Percentiles rank a stretch among this genome's conserved stretches.
Conservation (phyloP, 2,888 invertebrate genomes). For the Phortica magna region DNA sequence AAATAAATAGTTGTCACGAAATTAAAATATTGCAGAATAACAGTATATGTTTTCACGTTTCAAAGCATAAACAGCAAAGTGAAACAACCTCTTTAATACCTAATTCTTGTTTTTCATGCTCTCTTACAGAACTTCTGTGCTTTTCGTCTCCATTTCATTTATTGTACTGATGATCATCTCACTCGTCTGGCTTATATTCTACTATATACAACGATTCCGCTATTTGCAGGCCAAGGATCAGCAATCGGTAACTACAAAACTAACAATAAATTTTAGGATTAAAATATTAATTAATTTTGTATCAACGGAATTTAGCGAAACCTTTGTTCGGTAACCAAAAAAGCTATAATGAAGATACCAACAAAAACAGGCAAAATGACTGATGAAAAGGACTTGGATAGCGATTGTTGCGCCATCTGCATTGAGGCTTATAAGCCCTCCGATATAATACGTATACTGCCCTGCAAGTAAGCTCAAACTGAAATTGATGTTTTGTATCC, state of each 20-base stretch:
- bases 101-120: slow-evolving; percentile 44
- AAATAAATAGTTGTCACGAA: too few species aligned
- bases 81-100: not conserved
- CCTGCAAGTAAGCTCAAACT: slow-evolving; percentile 87
- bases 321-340: slow-evolving; percentile 94
- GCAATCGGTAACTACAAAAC: slow-evolving; percentile 85
- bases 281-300: not conserved
- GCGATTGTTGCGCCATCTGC: slow-evolving; percentile 96
- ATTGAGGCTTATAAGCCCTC: slow-evolving; percentile 94
- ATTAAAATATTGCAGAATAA: too few species aligned
- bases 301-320: slow-evolving; percentile 82
- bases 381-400: slow-evolving; percentile 92
- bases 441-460: slow-evolving; percentile 91
- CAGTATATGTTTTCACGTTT: too few species aligned
- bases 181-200: slow-evolving; percentile 96
- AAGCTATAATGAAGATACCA: slow-evolving; percentile 95
- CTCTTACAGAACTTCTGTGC: slow-evolving; percentile 89
- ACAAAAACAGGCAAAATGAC: slow-evolving; percentile 91
- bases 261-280: not conserved
- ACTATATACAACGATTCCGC: slow-evolving; percentile 96
- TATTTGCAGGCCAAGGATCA: slow-evolving; percentile 97
- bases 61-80: too few species aligned
- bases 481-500: not conserved
- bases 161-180: slow-evolving; percentile 97
- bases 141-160: slow-evolving; percentile 97